Base-by-base conservation (phyloP, 2,888 invertebrate species). In the Epinotia nisella region DNA sequence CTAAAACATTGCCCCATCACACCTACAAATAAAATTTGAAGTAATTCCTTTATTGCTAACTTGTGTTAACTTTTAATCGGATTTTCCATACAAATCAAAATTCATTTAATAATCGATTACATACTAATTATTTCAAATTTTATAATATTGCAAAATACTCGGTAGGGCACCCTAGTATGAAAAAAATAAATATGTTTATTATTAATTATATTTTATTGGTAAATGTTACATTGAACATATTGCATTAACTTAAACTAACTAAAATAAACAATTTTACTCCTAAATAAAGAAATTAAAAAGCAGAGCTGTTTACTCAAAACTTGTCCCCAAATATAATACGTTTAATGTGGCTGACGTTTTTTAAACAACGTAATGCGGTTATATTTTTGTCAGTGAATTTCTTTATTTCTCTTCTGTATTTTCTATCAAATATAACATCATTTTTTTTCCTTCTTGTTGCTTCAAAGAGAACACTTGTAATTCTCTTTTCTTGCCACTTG, bases 251-350 rank as follows among this genome's bases (percentile, higher is more conserved):
- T 53, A 21, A 53, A 53, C 21, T 53, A 19, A 53, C 21, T 21
- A 53, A 53, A 53, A 53, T 5, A 53, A 53, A 53, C 53, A 21
- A 53, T 7, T 1, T 21, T 53, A 53, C 53, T 53, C 53, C 53
- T 21, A 7, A 21, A 53, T 53, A 53, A 53, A 53, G 10, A 21
- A 53, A 17, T 53, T 53, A 19, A 53, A 53, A 53, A 53, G 9
- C 53, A 53, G 53, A 53, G 53, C 53, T 53, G 53, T 19, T 53
- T 53, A 21, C 19, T 53, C 53, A 49, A 53, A 64, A 53, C 51
- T 53, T 51, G 65, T 53, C 39, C 55, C 65, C 65, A 65, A 65
- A 51, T 55, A 55, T 55, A 55, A 55, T 55, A 55, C 55, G 55
- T 55, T 55, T 56, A 56, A 62, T 45, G n/a, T 62, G 24, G 21